phyloP scores from a whole-genome alignment of 2,797 vertebrate species.

The Rousettus madagascariensis region DNA sequence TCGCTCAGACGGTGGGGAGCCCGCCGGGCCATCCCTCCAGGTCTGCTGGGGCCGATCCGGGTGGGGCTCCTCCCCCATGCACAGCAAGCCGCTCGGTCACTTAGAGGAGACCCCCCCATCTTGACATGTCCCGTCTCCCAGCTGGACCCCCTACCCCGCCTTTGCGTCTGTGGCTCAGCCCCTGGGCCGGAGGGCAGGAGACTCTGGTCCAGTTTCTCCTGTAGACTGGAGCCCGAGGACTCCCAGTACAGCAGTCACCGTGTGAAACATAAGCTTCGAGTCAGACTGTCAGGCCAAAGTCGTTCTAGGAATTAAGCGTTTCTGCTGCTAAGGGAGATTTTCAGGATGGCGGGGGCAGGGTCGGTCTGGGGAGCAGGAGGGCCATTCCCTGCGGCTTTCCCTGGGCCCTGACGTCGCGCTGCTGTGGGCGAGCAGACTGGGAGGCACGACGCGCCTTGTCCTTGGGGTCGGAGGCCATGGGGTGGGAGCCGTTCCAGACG shows the following conservation, averaged over 20 bases:
- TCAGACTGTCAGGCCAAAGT: background rate
- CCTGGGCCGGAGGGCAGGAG: background rate
- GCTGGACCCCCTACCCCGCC: background rate
- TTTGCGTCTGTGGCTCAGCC: background rate
- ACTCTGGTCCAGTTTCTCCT: background rate
- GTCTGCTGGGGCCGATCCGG: background rate
- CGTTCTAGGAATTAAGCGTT: background rate
- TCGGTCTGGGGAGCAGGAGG: background rate
- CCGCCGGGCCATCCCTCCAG: background rate
- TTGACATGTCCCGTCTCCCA: background rate
- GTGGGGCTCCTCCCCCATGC: too few relatives aligned
- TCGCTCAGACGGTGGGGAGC: background rate
- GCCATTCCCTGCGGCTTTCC: background rate
- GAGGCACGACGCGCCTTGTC: background rate
- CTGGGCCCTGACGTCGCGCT: background rate
- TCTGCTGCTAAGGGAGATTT: conserved; percentile 1
- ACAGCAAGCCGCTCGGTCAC: background rate
- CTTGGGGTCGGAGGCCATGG: background rate
- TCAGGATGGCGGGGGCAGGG: background rate
- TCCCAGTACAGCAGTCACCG: background rate
- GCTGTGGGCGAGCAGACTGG: background rate
- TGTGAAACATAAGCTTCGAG: conserved; percentile 23
- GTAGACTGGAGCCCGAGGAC: background rate
- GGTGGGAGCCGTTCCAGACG: background rate
- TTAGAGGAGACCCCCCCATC: background rate